Conservation (phyloP, 2,888 invertebrate genomes). For the Aphodius sticticus region DNA sequence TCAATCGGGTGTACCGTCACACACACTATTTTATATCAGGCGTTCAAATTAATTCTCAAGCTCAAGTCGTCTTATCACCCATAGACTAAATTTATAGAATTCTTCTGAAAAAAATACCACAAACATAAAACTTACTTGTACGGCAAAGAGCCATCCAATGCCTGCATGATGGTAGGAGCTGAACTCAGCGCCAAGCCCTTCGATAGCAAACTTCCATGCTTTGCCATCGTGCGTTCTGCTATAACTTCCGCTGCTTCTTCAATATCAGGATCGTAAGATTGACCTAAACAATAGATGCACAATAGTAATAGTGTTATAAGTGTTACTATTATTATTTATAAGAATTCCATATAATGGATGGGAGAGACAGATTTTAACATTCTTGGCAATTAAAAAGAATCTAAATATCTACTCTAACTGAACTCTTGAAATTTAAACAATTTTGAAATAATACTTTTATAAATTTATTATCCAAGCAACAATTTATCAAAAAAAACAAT, state of each 20-base stretch:
- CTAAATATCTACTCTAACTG: background rate
- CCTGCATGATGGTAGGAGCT: conserved; percentile 87
- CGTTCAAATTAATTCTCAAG: too few relatives aligned
- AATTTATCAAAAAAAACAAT: too few relatives aligned
- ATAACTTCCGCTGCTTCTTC: conserved; percentile 75
- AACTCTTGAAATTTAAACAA: background rate
- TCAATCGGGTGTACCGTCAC: too few relatives aligned
- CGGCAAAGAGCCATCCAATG: conserved; percentile 86
- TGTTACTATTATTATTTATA: too few relatives aligned
- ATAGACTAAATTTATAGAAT: too few relatives aligned
- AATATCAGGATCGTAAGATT: conserved; percentile 65
- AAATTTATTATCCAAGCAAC: too few relatives aligned
- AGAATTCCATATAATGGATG: too few relatives aligned
- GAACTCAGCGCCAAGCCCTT: conserved; percentile 90
- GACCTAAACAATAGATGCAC: conserved; percentile 54
- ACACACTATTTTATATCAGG: too few relatives aligned
- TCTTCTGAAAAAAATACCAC: background rate
- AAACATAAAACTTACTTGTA: conserved; percentile 71
- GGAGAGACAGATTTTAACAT: too few relatives aligned
- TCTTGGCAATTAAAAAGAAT: too few relatives aligned
- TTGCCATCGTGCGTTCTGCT: conserved; percentile 64
- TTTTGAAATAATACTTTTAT: too few relatives aligned
- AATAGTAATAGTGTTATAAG: background rate
- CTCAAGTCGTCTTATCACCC: too few relatives aligned
- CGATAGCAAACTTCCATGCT: conserved; percentile 79